Conservation (phyloP, 2,888 invertebrate species). For the Metellina segmentata region DNA sequence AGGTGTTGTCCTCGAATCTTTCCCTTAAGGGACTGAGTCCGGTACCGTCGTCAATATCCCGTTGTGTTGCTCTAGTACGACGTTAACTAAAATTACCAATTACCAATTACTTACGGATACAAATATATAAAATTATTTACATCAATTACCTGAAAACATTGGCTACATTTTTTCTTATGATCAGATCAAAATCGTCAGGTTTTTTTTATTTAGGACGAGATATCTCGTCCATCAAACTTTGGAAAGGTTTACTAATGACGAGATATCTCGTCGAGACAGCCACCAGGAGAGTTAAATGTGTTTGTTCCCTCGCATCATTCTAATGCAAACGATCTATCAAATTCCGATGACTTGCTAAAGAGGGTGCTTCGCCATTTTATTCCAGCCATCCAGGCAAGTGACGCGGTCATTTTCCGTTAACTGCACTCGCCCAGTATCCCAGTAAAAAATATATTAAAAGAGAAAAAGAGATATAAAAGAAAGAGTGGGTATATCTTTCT, state of each 20-base stretch:
- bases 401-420: conserved; percentile 52
- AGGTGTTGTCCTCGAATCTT: no score
- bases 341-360: conserved; percentile 50
- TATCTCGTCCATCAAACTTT: no score
- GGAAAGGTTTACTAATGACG: conserved; percentile 18
- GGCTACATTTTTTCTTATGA: no score
- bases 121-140: no score
- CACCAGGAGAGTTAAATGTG: neutral
- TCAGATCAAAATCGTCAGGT: no score
- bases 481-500: conserved; percentile 21
- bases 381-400: conserved; percentile 16
- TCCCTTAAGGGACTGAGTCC: no score
- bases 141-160: no score
- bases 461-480: conserved; percentile 12
- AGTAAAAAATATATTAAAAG: neutral
- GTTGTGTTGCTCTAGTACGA: no score
- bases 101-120: no score
- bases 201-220: no score
- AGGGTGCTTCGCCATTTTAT: conserved; percentile 14
- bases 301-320: conserved; percentile 35
- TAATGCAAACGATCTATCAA: conserved; percentile 61
- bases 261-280: neutral
- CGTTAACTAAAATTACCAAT: no score
- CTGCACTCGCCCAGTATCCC: neutral
- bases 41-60: no score